phyloP scores from a whole-genome alignment of 2,888 invertebrate genomes.

The Hydropsyche betteni region DNA sequence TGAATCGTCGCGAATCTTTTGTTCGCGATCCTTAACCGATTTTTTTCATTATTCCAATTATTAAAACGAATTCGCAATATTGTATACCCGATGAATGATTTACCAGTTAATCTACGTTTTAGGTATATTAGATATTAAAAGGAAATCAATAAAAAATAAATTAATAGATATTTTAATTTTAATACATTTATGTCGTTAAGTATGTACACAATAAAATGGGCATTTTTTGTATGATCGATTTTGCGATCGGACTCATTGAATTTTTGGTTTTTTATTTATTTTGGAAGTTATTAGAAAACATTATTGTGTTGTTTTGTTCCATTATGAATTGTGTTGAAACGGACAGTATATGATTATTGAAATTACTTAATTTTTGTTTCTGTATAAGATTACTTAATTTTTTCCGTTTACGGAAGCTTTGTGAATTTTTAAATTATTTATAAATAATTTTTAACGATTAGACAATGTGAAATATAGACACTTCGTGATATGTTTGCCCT shows the following conservation, averaged over 20 bases:
- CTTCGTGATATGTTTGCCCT: conserved; percentile 40
- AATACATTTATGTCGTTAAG: conserved; percentile 49
- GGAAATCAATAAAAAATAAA: conserved; percentile 34
- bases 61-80: neutral
- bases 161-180: conserved; percentile 44
- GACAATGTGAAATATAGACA: conserved; percentile 20
- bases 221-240: conserved; percentile 44
- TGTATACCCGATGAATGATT: conserved; percentile 35
- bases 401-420: conserved; percentile 33
- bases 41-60: conserved; percentile 17
- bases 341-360: conserved; percentile 29
- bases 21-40: neutral
- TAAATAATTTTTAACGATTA: conserved; percentile 22
- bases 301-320: conserved; percentile 34
- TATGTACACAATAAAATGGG: conserved; percentile 46
- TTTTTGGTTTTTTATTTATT: neutral
- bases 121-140: conserved; percentile 44
- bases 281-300: conserved; percentile 18
- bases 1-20: conserved; percentile 10
- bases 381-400: conserved; percentile 29
- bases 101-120: conserved; percentile 50
- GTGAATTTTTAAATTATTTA: conserved; percentile 35
- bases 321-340: conserved; percentile 32
- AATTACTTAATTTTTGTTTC: conserved; percentile 32
- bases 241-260: conserved; percentile 42